Evolutionary conservation across 2,888 invertebrate species (phyloP), one percentile per base, ranked within the genome.

Genomic region (Aphidius colemani): DNA sequence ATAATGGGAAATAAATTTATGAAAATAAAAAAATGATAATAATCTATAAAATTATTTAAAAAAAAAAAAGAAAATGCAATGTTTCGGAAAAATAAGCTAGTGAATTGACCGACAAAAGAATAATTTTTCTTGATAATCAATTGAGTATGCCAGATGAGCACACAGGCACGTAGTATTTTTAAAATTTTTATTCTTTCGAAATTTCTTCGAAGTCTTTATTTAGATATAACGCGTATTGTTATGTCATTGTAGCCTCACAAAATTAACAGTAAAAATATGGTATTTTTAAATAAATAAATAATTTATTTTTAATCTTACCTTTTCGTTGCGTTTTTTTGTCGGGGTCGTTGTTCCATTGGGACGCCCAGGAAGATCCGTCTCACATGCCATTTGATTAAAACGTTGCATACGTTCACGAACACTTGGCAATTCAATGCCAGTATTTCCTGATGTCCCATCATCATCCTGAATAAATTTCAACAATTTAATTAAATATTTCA

Each of bases 391-490:
- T 72, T 93, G 88, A 82, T 97, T 96, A 81, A 96, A 94, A 84
- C 95, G 95, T 84, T 93, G 92, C 76, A 94, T 94, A 66, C 95
- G 88, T 82, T 97, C 96, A 79, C 93, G 95, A 8, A 97, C 96
- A 75, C 94, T 95, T 68, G 95, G 89, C 75, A 89, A 82, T 71
- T 85, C 85, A 53, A 80, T 76, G 43, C 75, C 73, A 50, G 75
- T 74, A 71, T 70, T 75, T 64, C 71, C 69, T 50, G 75, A 64
- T 55, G 71, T 64, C 51, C 70, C 63, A 70, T 78, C 80, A 70
- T 81, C 77, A 65, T 82, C 81, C 82, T 82, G 74, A 69, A 73
- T 71, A 10, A 48, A 55, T 74, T 71, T 73, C 55, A 73, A 68
- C 66, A 69, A 68, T 43, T 7, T 10, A 51, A 59, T 49, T 6